These are phyloP conservation scores for Atrina japonica DNA, from an alignment of 2,888 invertebrate genomes.

Conservation along the genomic window DNA sequence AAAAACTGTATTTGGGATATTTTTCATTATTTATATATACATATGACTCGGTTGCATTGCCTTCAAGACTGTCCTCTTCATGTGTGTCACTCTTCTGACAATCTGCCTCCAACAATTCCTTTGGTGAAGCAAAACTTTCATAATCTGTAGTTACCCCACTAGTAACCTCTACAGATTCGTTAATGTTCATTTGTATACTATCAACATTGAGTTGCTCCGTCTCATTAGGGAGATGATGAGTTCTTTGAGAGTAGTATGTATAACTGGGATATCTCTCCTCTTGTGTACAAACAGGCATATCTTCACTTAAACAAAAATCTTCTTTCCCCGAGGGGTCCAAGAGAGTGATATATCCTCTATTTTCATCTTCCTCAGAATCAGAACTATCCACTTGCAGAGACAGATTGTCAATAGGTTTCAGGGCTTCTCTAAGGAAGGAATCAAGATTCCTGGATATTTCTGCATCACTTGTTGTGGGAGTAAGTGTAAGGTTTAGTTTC, in stretches of 20 bases:
- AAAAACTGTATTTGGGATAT: background rate
- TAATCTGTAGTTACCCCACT: too few species aligned
- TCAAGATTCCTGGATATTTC: conserved; percentile 22
- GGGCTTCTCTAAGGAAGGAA: conserved; percentile 51
- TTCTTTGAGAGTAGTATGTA: background rate
- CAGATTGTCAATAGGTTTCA: conserved; percentile 56
- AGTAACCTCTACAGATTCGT: too few species aligned
- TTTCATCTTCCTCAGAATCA: background rate
- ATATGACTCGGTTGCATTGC: background rate
- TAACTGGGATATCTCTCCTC: conserved; percentile 10
- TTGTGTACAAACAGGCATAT: background rate
- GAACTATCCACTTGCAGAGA: conserved; percentile 42
- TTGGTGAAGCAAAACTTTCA: too few species aligned
- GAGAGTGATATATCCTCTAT: too few species aligned
- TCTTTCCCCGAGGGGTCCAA: background rate
- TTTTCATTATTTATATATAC: background rate
- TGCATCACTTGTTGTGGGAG: conserved; percentile 29
- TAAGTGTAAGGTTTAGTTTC: conserved; percentile 10
- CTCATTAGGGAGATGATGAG: too few species aligned
- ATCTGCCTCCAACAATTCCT: too few species aligned
- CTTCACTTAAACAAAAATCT: background rate
- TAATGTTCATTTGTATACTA: too few species aligned
- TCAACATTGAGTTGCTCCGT: too few species aligned
- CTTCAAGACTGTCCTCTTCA: background rate
- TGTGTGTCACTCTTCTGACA: too few species aligned